Evolutionary conservation across 2,797 vertebrate genomes (phyloP), one percentile per base, ranked within the genome.

Genomic region (Parotocinclus haroldoi): DNA sequence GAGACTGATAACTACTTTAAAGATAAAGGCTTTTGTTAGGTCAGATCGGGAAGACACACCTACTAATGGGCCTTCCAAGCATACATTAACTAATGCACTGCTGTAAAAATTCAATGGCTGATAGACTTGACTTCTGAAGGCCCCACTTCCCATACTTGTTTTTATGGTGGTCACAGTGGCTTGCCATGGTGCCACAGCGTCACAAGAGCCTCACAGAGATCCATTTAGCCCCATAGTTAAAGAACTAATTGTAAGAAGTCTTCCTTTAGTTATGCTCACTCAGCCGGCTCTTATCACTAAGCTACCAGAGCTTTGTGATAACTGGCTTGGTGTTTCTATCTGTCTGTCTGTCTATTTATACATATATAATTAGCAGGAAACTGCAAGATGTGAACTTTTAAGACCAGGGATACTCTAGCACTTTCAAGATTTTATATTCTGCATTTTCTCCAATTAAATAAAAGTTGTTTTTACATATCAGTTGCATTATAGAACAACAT

Each of bases 161-260:
- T 89, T 89, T 84, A 86, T 82, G 73, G 82, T 87, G 76, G 76
- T 80, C 86, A 89, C 87, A 89, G 88, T 85, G 88, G 87, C 90
- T 95, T 93, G 92, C 90, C 93, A 90, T 91, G 90, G 88, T 79
- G 81, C 90, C 83, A 82, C 79, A 82, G 88, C 89, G 88, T 90
- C 87, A 80, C 90, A 92, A 92, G 90, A 90, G 89, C 90, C 27
- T 91, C 88, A 88, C 88, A 84, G 88, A 91, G 88, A 87, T 85
- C 87, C 89, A 86, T 89, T 89, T 90, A 89, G 90, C 93, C 89
- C 91, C 91, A 90, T 93, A 91, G 93, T 92, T 95, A 84, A 81
- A 90, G 90, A 88, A 87, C 92, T 98, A 96, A 91, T 91, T 91
- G 89, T 92, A 80, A 27, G 27, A 27, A 5, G 27, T 27, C 80